Evolutionary conservation across 2,113 vertebrate species (phyloP), one percentile per base, ranked within the genome.

Genomic region (Catharus fuscescens): DNA sequence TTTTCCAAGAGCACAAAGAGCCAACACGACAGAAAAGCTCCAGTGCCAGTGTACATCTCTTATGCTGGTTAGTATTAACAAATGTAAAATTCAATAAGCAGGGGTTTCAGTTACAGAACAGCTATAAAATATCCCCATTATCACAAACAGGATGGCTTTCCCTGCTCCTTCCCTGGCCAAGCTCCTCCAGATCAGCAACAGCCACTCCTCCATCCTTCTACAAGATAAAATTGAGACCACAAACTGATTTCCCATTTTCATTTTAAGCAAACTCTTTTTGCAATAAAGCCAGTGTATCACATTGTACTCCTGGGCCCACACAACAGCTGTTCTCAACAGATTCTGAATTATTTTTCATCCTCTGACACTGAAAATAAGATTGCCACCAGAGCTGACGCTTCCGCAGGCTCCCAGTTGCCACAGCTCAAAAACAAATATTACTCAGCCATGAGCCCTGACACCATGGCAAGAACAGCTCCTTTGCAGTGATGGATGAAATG

Each of bases 291-390:
- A 64, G 40, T 2, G 34, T 60, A 52, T 52, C 54, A 3, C 76
- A 32, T 12, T 77, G 88, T 92, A 57, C 91, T 78, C 34, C 60
- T 20, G 76, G 57, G 83, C 94, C 91, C 87, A 78, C 92, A 65
- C 80, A 96, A 78, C 94, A 96, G 95, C 91, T 96, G 91, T 26
- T 95, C 80, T 88, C 73, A 79, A 77, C 72, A 80, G 48, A 77
- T 72, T 67, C 69, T 23, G 64, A 90, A 56, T 61, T 61, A 61
- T 91, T 94, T 96, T 80, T 88, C 89, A 80, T 88, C 82, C 67
- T 90, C 57, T 91, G 80, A 85, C 80, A 94, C 52, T 24, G 48
- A 60, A 88, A 95, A 86, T 38, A n/a, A 88, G 80, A 78, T 25
- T 86, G 84, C 40, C 77, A 80, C 79, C 93, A 78, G 69, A 77